Evolutionary conservation across 2,797 vertebrate genomes (phyloP).

Genomic region (Microctenopoma stevenorrisi): DNA sequence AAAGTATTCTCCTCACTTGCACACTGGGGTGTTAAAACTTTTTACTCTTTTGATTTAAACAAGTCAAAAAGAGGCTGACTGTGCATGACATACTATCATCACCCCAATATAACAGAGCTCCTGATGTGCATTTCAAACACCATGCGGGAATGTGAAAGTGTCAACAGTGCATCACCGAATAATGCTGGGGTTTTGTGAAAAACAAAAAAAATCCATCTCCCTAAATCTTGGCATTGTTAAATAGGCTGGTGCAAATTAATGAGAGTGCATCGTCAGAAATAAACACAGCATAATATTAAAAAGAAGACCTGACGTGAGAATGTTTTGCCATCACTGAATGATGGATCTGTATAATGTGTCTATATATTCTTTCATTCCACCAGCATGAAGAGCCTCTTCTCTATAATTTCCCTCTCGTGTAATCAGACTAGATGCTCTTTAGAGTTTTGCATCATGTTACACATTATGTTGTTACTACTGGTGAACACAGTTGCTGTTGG

Average conservation of each 20-base stretch:
- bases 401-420: slow-evolving; percentile 1
- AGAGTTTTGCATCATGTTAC: slow-evolving; percentile 11
- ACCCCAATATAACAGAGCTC: background rate
- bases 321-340: slow-evolving; percentile 30
- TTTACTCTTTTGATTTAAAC: background rate
- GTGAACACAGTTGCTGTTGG: slow-evolving; percentile 11
- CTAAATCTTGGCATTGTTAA: slow-evolving; percentile 15
- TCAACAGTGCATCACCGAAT: background rate
- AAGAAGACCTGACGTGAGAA: slow-evolving; percentile 33
- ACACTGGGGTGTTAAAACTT: slow-evolving; percentile 1
- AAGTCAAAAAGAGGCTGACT: background rate
- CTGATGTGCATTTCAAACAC: background rate
- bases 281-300: slow-evolving; percentile 18
- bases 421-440: background rate
- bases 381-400: background rate
- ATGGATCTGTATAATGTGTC: slow-evolving; percentile 16
- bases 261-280: slow-evolving; percentile 2
- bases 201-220: background rate
- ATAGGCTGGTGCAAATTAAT: background rate
- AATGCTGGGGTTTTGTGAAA: background rate
- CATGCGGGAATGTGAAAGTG: background rate
- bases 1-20: background rate
- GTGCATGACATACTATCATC: background rate
- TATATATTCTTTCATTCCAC: slow-evolving; percentile 5
- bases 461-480: slow-evolving; percentile 5